Evolutionary conservation across 2,113 vertebrate genomes (phyloP).

Genomic region (Podarcis cretensis): DNA sequence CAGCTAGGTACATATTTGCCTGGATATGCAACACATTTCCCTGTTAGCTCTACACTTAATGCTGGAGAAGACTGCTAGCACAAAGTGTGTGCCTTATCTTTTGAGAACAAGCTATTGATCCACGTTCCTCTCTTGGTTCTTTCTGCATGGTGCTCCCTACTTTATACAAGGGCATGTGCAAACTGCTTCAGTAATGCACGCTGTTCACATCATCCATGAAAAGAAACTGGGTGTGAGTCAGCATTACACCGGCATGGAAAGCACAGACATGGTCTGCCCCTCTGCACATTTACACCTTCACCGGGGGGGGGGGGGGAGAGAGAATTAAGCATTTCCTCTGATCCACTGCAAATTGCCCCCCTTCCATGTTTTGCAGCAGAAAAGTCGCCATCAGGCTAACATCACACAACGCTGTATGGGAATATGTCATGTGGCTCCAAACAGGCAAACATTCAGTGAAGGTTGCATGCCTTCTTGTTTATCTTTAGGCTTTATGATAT

Average conservation of each 20-base stretch:
- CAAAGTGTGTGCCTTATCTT: background rate
- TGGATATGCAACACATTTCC: background rate
- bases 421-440: background rate
- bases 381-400: background rate
- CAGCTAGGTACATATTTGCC: background rate
- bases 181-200: background rate
- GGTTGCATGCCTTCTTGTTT: background rate
- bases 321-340: background rate
- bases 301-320: too few relatives aligned
- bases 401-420: background rate
- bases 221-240: background rate
- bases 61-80: too few relatives aligned
- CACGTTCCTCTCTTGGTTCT: background rate
- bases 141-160: too few relatives aligned
- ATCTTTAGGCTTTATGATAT: background rate
- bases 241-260: background rate
- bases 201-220: background rate
- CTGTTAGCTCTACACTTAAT: background rate
- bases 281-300: background rate
- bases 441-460: background rate
- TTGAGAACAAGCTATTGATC: background rate
- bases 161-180: background rate
- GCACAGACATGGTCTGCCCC: background rate
- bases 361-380: background rate
- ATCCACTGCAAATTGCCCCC: background rate